These are phyloP conservation scores for Leucoptera coffeella DNA, from an alignment of 2,888 invertebrate genomes.

Conservation along the genomic window DNA sequence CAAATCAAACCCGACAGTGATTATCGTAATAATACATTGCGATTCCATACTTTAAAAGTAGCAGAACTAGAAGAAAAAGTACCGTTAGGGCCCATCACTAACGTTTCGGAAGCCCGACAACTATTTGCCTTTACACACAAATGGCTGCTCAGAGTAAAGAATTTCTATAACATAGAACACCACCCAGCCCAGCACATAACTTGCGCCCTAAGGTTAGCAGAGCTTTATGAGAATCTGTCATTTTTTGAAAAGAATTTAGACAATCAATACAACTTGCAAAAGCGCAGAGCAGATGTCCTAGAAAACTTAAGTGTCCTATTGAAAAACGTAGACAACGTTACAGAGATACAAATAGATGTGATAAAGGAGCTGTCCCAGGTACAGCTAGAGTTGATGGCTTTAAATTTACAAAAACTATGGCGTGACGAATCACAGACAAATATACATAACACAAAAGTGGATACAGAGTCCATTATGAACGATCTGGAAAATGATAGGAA, in stretches of 20 bases:
- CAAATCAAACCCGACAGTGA: no score
- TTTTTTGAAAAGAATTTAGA: conserved; percentile 69
- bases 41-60: conserved; percentile 27
- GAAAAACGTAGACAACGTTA: conserved; percentile 35
- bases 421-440: conserved; percentile 38
- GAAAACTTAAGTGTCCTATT: conserved; percentile 51
- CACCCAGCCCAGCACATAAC: conserved; percentile 55
- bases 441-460: conserved; percentile 23
- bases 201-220: conserved; percentile 55
- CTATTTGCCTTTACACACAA: conserved; percentile 51
- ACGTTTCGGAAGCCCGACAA: conserved; percentile 39
- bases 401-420: conserved; percentile 55
- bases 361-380: conserved; percentile 57
- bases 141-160: conserved; percentile 54
- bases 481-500: conserved; percentile 27
- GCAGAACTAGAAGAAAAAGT: conserved; percentile 26
- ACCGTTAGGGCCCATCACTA: conserved; percentile 18
- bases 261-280: conserved; percentile 51
- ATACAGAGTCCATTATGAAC: conserved; percentile 34
- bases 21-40: conserved; percentile 21
- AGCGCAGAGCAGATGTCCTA: conserved; percentile 51
- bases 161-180: conserved; percentile 53
- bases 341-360: conserved; percentile 50
- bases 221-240: conserved; percentile 60
- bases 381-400: conserved; percentile 56